Evolutionary conservation across 2,888 invertebrate species (phyloP), one percentile per base, ranked within the genome.

Genomic region (Cheilosia soror): DNA sequence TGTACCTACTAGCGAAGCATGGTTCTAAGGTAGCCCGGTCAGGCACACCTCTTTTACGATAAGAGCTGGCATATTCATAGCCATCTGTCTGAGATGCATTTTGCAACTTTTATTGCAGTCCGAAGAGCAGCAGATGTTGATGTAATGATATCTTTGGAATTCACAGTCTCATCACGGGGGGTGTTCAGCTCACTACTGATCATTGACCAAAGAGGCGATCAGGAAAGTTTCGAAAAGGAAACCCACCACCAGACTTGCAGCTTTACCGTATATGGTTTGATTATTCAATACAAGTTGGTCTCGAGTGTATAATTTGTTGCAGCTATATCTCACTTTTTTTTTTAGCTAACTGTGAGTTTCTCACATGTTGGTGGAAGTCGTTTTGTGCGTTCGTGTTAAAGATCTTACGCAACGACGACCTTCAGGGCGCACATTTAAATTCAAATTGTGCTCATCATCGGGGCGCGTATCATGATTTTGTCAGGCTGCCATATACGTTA

Each of bases 181-280:
- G 33, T 6, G 47, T 20, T 3, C 15, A 15, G 15, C 7, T 40
- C 6, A 40, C 20, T 40, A 40, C 3, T 9, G 11, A 15, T 40
- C 6, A 20, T 40, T 66, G n/a, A n/a, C 40, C 5, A 51, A 51
- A 66, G 66, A 15, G 66, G 27, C 53, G 49, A 47, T 47, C 25
- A 53, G 60, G 33, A 29, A 20, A n/a, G 25, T 81, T 69, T 77
- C 31, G 33, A 49, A 62, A 62, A 68, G 62, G 72, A 78, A 55
- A 63, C 62, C 44, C 31, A 33, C 49, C 20, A 33, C 29, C 20
- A 29, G 57, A 65, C 77, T n/a, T n/a, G 55, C 7, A 20, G 15
- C 20, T 47, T 15, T 77, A 25, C 72, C 78, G 55, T 44, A 62
- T 78, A 73, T 68, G 72, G 83, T 27, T 37, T 60, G 53, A 71